Evolutionary conservation across 2,113 vertebrate species (phyloP).

Genomic region (Phalacrocorax pelagicus): DNA sequence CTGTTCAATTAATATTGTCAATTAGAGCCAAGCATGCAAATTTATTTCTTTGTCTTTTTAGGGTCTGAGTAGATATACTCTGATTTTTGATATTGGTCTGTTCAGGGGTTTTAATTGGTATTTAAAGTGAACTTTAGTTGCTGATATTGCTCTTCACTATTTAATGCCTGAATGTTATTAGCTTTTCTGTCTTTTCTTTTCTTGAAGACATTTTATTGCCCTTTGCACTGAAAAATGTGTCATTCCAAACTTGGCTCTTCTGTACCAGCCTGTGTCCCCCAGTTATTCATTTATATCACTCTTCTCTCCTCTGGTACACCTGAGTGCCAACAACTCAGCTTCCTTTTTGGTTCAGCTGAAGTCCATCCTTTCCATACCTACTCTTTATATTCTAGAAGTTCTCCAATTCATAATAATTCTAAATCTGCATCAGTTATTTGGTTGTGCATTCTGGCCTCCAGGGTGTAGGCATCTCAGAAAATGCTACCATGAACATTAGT

Average conservation of each 20-base stretch:
- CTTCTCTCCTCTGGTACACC: neutral
- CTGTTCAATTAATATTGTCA: neutral
- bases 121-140: neutral
- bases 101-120: neutral
- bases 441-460: neutral
- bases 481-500: neutral
- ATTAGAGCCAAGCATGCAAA: neutral
- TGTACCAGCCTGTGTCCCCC: neutral
- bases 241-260: neutral
- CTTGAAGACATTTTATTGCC: neutral
- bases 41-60: neutral
- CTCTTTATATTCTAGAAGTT: neutral
- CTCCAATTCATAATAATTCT: neutral
- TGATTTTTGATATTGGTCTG: neutral
- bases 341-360: neutral
- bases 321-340: neutral
- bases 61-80: neutral
- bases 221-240: neutral
- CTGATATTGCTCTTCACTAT: neutral
- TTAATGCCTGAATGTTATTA: neutral
- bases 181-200: neutral
- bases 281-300: neutral
- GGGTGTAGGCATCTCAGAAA: neutral
- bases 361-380: neutral
- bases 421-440: neutral